A percentile compares a stretch with the other conserved stretches of the same genome.
phyloP scores from a whole-genome alignment of 2,888 invertebrate genomes.

The Cephus nigrinus region DNA sequence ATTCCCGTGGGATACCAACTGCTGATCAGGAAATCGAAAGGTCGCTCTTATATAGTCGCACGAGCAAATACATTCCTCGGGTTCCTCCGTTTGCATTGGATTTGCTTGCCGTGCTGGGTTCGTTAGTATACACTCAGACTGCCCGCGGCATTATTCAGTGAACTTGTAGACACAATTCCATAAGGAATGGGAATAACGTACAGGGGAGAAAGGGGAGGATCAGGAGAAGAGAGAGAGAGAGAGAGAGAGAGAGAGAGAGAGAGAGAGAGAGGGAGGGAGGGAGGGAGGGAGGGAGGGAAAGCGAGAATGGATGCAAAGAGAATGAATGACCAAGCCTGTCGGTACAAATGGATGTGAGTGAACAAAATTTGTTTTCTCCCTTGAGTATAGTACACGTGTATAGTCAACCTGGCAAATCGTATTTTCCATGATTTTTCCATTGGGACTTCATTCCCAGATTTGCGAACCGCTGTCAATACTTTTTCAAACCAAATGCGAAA shows the following conservation, averaged over 20 bases:
- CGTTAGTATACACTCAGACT: background rate
- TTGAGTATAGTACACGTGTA: background rate
- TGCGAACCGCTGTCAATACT: background rate
- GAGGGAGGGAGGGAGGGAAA: background rate
- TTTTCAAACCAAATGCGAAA: background rate
- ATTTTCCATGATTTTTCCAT: background rate
- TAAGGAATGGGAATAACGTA: background rate
- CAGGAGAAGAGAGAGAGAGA: too few species aligned
- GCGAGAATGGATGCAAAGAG: background rate
- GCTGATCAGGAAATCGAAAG: conserved; percentile 3
- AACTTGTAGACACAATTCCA: background rate
- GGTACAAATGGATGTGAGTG: background rate
- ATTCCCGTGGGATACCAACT: conserved; percentile 4
- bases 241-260: too few species aligned
- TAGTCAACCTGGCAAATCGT: background rate
- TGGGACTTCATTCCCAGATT: background rate
- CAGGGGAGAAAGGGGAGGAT: background rate
- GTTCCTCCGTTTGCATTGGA: conserved; percentile 7
- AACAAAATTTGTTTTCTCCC: background rate
- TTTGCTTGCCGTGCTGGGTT: conserved; percentile 1
- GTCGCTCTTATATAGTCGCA: conserved; percentile 1
- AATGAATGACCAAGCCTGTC: background rate
- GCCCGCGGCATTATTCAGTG: background rate
- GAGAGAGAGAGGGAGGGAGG: too few species aligned
- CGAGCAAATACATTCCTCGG: conserved; percentile 6